Percentiles rank a stretch among this genome's conserved stretches.
These are phyloP conservation scores for Urosaurus nigricauda DNA, from an alignment of 2,797 vertebrate species.

Conservation along the genomic window DNA sequence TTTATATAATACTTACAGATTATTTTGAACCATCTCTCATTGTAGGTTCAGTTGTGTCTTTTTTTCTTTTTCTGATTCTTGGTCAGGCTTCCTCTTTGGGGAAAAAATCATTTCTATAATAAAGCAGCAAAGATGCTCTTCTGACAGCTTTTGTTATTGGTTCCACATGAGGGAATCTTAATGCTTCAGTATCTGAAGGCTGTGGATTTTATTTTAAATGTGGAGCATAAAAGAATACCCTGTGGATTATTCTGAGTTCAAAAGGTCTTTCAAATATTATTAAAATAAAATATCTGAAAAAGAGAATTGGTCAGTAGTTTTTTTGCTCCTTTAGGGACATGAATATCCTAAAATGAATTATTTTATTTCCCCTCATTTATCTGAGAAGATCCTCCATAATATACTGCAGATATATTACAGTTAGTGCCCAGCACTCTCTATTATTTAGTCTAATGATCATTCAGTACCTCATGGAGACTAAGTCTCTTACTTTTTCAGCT, in stretches of 20 bases:
- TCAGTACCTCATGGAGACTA: not conserved
- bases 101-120: constrained; percentile 30
- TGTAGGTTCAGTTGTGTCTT: not conserved
- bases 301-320: not conserved
- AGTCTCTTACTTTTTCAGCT: not conserved
- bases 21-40: constrained; percentile 14
- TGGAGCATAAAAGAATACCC: constrained; percentile 26
- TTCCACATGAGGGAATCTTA: constrained; percentile 25
- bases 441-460: not conserved
- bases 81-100: constrained; percentile 5
- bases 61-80: constrained; percentile 24
- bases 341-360: rapidly evolving
- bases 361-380: constrained; percentile 1
- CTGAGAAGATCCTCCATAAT: constrained; percentile 11
- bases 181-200: not conserved
- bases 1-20: not conserved
- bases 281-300: constrained; percentile 28
- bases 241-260: constrained; percentile 33
- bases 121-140: not conserved
- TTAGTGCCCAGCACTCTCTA: not conserved
- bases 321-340: not conserved
- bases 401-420: not conserved
- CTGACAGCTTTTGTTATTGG: constrained; percentile 36
- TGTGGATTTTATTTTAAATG: constrained; percentile 9
- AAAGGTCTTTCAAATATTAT: constrained; percentile 13